Evolutionary conservation across 2,888 invertebrate genomes (phyloP).

Genomic region (Adelognathus sp.): DNA sequence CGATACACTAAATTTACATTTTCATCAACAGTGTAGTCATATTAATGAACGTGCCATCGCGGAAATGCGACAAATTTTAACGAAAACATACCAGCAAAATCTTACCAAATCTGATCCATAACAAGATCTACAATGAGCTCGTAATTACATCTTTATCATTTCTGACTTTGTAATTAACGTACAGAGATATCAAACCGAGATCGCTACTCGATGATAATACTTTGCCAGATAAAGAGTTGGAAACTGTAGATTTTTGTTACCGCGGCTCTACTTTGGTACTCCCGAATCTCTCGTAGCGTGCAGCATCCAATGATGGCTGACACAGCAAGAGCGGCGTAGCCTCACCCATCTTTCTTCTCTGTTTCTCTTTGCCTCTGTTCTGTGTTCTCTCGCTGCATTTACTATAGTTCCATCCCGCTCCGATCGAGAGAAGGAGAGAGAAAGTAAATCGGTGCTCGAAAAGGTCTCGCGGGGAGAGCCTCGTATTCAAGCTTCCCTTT

Average conservation of each 20-base stretch:
- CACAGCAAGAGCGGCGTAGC: slow-evolving; percentile 61
- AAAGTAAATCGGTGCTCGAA: slow-evolving; percentile 51
- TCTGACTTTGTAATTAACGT: slow-evolving; percentile 12
- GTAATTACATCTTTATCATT: not conserved
- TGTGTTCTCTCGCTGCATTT: slow-evolving; percentile 57
- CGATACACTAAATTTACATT: too few species aligned
- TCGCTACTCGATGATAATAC: slow-evolving; percentile 30
- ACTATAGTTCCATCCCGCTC: slow-evolving; percentile 43
- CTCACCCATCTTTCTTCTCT: slow-evolving; percentile 64
- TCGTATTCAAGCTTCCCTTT: slow-evolving; percentile 74
- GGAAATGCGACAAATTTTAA: too few species aligned
- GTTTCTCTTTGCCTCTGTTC: slow-evolving; percentile 40
- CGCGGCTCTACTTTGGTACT: slow-evolving; percentile 44
- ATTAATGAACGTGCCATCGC: too few species aligned
- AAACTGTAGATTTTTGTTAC: slow-evolving; percentile 49
- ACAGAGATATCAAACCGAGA: slow-evolving; percentile 23
- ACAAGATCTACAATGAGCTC: too few species aligned
- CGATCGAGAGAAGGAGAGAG: slow-evolving; percentile 47
- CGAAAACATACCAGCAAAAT: too few species aligned
- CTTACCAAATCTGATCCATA: too few species aligned
- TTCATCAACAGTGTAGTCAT: too few species aligned
- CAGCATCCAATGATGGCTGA: slow-evolving; percentile 79
- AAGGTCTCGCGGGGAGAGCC: slow-evolving; percentile 67
- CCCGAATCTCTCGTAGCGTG: slow-evolving; percentile 60
- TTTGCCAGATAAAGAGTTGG: slow-evolving; percentile 41